Evolutionary conservation across 2,113 vertebrate genomes (phyloP).

Genomic region (Halcyon senegalensis): DNA sequence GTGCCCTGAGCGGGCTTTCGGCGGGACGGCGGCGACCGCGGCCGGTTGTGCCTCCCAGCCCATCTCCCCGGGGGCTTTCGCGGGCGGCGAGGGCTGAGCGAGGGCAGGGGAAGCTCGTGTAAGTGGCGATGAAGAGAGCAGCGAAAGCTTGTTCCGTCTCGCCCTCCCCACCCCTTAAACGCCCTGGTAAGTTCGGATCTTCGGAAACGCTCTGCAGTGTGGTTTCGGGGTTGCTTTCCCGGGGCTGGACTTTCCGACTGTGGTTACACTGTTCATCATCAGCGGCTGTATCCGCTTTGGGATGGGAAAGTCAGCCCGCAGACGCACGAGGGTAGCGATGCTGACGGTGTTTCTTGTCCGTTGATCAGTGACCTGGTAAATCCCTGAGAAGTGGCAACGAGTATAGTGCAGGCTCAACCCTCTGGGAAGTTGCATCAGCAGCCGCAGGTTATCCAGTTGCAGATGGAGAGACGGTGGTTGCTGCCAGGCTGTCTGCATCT

Average conservation of each 20-base stretch:
- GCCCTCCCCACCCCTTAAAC: rapidly evolving
- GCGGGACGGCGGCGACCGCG: neutral
- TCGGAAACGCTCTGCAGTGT: rapidly evolving
- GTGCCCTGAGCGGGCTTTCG: neutral
- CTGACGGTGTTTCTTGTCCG: too few relatives aligned
- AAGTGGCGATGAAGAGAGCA: rapidly evolving
- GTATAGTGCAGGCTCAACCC: neutral
- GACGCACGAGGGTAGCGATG: rapidly evolving
- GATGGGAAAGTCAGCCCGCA: too few relatives aligned
- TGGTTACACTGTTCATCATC: too few relatives aligned
- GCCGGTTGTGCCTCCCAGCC: neutral
- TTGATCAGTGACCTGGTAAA: neutral
- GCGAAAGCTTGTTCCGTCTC: rapidly evolving
- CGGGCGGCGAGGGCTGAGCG: neutral
- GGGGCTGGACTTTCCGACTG: too few relatives aligned
- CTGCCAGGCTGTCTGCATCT: neutral
- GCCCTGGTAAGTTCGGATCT: rapidly evolving
- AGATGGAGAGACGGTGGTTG: neutral
- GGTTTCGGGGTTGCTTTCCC: neutral
- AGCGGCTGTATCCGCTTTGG: rapidly evolving
- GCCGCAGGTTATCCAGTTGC: neutral
- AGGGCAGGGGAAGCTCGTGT: too few relatives aligned
- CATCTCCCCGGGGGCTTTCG: neutral
- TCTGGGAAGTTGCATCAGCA: constrained; percentile 57
- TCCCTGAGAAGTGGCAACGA: neutral